These are phyloP conservation scores for Tauraco erythrolophus DNA, from an alignment of 2,113 vertebrate species.

Conservation along the genomic window DNA sequence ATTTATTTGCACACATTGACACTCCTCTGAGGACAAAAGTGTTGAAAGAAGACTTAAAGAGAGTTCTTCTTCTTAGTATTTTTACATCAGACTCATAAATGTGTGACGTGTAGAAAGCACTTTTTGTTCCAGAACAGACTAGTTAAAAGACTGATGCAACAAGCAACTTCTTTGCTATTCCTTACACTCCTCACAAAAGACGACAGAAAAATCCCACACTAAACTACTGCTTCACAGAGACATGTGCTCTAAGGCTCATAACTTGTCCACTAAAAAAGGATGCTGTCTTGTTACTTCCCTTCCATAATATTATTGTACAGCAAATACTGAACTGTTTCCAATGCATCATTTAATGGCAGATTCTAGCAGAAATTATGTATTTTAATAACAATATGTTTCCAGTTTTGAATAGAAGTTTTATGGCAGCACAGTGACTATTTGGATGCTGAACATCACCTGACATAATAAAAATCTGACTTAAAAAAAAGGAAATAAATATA, in stretches of 20 bases:
- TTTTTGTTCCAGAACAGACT: neutral
- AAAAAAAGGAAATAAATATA: neutral
- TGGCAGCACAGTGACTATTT: neutral
- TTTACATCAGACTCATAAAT: accelerated
- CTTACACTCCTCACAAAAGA: neutral
- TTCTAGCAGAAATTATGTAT: neutral
- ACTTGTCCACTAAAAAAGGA: neutral
- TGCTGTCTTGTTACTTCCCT: neutral
- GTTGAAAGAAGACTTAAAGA: neutral
- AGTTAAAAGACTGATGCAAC: neutral
- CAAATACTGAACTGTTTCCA: neutral
- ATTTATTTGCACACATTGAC: neutral
- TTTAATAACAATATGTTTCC: neutral
- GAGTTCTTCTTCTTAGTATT: neutral
- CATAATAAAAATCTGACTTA: neutral
- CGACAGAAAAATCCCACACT: neutral
- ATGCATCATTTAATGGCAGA: neutral
- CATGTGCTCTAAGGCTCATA: neutral
- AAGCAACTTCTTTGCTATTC: neutral
- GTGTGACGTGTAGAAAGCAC: neutral
- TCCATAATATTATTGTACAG: neutral
- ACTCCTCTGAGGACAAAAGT: neutral
- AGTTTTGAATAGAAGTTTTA: neutral
- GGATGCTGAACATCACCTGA: neutral
- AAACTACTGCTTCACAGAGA: neutral